Base-by-base conservation (phyloP, 2,113 vertebrate genomes). In the Pygathrix nemaeus region DNA sequence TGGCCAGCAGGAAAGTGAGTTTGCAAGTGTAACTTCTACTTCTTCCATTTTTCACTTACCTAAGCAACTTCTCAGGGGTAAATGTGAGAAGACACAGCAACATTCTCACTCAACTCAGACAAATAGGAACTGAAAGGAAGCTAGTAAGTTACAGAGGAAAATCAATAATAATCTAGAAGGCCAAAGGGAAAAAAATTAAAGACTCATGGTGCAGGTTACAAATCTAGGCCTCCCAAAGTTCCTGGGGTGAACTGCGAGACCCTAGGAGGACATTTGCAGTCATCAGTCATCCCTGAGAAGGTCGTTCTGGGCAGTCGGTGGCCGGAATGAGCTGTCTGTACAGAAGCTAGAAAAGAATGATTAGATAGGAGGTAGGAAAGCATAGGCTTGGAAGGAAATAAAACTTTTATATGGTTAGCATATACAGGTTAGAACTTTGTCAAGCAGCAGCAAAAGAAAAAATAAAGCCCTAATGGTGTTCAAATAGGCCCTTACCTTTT, bases 101-200 rank as follows among this genome's bases (percentile, higher is more conserved):
- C 38, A 25, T 18, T 78, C 20, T 59, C 35, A 87, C 76, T 87
- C 48, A 30, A n/a, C 76, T 66, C 90, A 59, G 94, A 95, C 81
- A 95, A 93, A 95, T n/a, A 50, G 55, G 48, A 90, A 68, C 23
- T 61, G 76, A 90, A 95, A 61, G 79, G 73, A 97, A 85, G 70
- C 72, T 52, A 85, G 64, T 79, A 79, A 97, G 66, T 90, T 91
- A 88, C 50, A 48, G 38, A n/a, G 48, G 72, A 84, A 83, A 93
- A 96, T 97, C 86, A 0, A 97, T 97, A 96, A 97, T 93, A 80
- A 96, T 96, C 88, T 55, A 96, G 68, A 97, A 93, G 17, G 79
- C 78, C 93, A 84, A 84, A 43, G 57, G 20, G 16, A 14, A 8
- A 35, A 18, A 78, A 79, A 94, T 82, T 50, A 83, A 94, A 91